Conservation (phyloP, 2,888 invertebrate species). For the Andrena bucephala region DNA sequence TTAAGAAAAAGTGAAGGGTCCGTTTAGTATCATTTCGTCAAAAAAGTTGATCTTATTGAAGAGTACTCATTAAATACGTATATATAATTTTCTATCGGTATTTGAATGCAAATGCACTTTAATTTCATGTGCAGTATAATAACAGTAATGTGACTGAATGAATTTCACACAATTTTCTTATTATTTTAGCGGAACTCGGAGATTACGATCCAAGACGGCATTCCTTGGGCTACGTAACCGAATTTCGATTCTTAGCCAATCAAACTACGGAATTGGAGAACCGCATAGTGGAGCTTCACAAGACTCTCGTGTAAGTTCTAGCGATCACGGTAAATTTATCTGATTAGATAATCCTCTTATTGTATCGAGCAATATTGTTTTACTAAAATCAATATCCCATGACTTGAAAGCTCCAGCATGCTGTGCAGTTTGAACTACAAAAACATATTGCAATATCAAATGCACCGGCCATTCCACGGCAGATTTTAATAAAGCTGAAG, state of each 20-base stretch:
- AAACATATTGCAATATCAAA: too few species aligned
- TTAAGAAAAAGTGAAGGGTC: background rate
- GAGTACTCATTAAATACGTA: background rate
- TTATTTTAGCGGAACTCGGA: slow-evolving; percentile 94
- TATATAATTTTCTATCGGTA: background rate
- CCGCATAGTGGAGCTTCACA: slow-evolving; percentile 94
- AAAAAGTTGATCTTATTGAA: background rate
- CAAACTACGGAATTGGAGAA: slow-evolving; percentile 96
- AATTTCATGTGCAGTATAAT: too few species aligned
- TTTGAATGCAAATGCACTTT: too few species aligned
- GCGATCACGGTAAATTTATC: background rate
- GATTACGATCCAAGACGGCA: slow-evolving; percentile 96
- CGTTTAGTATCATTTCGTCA: background rate
- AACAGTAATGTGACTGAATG: too few species aligned
- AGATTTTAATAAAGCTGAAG: too few species aligned
- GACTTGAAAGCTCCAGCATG: too few species aligned
- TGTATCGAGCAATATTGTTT: too few species aligned
- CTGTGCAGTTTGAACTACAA: too few species aligned
- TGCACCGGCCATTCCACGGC: too few species aligned
- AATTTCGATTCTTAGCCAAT: slow-evolving; percentile 96
- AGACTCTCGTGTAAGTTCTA: slow-evolving; percentile 92
- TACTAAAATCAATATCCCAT: too few species aligned
- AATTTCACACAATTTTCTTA: background rate
- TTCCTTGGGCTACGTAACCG: slow-evolving; percentile 95
- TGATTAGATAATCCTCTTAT: too few species aligned